Base-by-base conservation (phyloP, 2,113 vertebrate genomes). In the Pipa parva region DNA sequence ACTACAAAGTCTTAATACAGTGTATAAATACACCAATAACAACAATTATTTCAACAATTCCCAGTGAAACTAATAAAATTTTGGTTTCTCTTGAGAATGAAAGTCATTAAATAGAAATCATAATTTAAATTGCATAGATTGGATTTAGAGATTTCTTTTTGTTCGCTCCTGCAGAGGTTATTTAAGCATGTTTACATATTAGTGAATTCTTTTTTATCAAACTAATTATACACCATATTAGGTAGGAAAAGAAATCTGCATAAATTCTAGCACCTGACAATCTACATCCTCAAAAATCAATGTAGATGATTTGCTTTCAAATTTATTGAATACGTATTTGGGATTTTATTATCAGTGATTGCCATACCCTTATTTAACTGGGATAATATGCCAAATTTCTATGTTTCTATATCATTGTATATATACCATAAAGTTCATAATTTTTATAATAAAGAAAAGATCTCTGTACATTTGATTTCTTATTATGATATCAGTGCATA, bases 171-270 rank as follows among this genome's bases (percentile, higher is more conserved):
- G 57, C 57, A 52, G 56, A 54, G 49, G 22, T 25, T 29, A 59
- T 59, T 49, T 12, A 51, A 17, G n/a, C 29, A 33, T 69, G 65
- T 69, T 60, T 69, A 69, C 56, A 52, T 46, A 60, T 69, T 69
- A 69, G 46, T 69, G 39, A 58, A 52, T 60, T 69, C 55, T 50
- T 59, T 31, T 69, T 60, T 68, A 69, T 69, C 57, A 60, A 60
- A 45, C 31, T 69, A 68, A 69, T 69, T 69, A 60, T 60, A 50
- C 9, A 69, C 46, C 59, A 52, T 60, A 69, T 69, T 60, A 59
- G 20, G 57, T 31, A 52, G 29, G 26, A 51, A 56, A 60, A 51
- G 59, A 28, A 59, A 29, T 48, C 52, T 26, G 22, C 24, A 49
- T 59, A 59, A 68, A 59, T 68, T 21, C 45, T 59, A 42, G 48